These are phyloP conservation scores for Aradophagus sp. DNA, from an alignment of 1,140 invertebrate species.

Conservation along the genomic window DNA sequence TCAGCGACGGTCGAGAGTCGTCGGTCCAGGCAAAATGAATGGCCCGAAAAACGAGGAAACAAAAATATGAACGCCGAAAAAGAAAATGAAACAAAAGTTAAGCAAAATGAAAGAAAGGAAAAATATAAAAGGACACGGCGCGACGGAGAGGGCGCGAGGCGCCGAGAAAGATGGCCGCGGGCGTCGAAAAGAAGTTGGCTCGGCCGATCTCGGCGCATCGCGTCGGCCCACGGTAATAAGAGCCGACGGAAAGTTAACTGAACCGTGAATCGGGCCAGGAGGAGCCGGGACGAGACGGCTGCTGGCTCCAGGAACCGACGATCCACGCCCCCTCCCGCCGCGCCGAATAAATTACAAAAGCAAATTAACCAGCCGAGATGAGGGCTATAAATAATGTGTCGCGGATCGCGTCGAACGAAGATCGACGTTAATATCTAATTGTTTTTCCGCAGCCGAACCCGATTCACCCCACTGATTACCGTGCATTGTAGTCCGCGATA, in stretches of 20 bases:
- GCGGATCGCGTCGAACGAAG: too few species aligned
- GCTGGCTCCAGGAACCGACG: constrained; percentile 58
- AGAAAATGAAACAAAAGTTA: too few species aligned
- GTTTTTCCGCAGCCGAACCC: too few species aligned
- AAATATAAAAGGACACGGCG: not conserved
- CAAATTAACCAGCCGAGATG: too few species aligned
- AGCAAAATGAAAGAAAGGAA: constrained; percentile 6
- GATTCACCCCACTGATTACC: too few species aligned
- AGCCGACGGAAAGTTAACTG: constrained; percentile 68
- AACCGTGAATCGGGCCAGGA: constrained; percentile 60
- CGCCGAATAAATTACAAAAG: too few species aligned
- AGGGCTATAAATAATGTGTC: too few species aligned
- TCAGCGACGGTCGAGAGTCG: constrained; percentile 33
- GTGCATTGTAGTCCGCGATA: too few species aligned
- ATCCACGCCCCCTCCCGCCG: constrained; percentile 41
- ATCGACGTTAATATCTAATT: too few species aligned
- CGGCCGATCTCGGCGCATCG: constrained; percentile 38
- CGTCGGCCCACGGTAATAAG: constrained; percentile 63
- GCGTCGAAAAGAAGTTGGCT: constrained; percentile 17
- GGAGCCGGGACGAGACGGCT: constrained; percentile 29
- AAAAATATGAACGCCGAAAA: too few species aligned
- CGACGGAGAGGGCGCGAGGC: constrained; percentile 11
- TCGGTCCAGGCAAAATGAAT: constrained; percentile 47
- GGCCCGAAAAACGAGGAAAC: constrained; percentile 35
- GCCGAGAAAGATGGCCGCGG: constrained; percentile 12